phyloP scores from a whole-genome alignment of 92 coral and sea anemone species.

The Bergia puertoricense region DNA sequence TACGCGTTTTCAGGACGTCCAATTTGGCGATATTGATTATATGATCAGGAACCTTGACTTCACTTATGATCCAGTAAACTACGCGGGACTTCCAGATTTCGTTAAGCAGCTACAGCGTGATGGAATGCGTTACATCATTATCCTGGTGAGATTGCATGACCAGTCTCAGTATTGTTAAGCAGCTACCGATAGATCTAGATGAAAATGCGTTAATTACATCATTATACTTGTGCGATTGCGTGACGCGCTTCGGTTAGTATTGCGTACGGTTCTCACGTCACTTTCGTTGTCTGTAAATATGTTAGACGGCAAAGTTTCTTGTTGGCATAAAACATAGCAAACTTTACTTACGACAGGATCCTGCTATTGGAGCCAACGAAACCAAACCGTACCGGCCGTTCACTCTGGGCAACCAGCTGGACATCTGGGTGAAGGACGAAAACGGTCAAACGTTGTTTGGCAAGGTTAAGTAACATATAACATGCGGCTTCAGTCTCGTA shows the following conservation, averaged over 20 bases:
- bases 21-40: conserved; percentile 94
- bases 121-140: conserved; percentile 86
- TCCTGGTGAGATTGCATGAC: conserved; percentile 40
- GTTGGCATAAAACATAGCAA: neutral
- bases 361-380: conserved; percentile 96
- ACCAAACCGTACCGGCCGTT: conserved; percentile 76
- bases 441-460: conserved; percentile 70
- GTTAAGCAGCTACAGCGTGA: conserved; percentile 75
- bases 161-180: conserved; percentile 57
- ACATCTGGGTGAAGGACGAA: conserved; percentile 86
- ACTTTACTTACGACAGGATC: conserved; percentile 68
- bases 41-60: conserved; percentile 93
- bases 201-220: too few species aligned
- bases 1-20: conserved; percentile 74
- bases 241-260: too few species aligned
- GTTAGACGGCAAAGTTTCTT: too few species aligned
- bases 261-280: too few species aligned
- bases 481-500: neutral
- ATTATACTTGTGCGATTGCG: too few species aligned
- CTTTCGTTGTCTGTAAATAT: too few species aligned
- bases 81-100: conserved; percentile 79
- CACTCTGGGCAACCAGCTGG: conserved; percentile 70
- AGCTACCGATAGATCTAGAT: too few species aligned
- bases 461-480: conserved; percentile 57
- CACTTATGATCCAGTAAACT: conserved; percentile 78